Evolutionary conservation across 92 coral and sea anemone species (phyloP).

Genomic region (Montipora capitata): DNA sequence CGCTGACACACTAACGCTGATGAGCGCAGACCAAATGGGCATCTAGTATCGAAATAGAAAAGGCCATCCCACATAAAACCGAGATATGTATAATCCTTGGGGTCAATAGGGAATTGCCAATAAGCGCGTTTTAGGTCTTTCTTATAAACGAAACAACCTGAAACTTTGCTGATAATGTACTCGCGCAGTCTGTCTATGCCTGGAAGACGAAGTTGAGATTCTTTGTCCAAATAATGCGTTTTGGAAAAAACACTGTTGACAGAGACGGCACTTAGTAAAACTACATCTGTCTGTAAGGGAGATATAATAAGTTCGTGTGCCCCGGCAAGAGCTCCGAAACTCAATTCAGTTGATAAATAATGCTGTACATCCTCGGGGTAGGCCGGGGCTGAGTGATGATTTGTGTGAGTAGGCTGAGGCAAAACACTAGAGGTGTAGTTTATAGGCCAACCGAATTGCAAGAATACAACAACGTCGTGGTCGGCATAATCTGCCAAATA

Average conservation of each 20-base stretch:
- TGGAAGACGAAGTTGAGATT: slow-evolving; percentile 41
- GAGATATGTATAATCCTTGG: slow-evolving; percentile 29
- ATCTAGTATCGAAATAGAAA: slow-evolving; percentile 9
- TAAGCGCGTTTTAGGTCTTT: slow-evolving; percentile 20
- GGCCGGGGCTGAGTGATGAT: slow-evolving; percentile 45
- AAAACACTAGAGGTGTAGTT: neutral
- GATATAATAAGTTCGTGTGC: slow-evolving; percentile 37
- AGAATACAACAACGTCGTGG: slow-evolving; percentile 24
- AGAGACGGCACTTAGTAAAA: slow-evolving; percentile 23
- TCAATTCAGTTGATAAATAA: slow-evolving; percentile 48
- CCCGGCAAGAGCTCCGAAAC: slow-evolving; percentile 47
- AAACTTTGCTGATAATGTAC: slow-evolving; percentile 10
- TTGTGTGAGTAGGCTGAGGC: slow-evolving; percentile 34
- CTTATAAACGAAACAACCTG: too few relatives aligned
- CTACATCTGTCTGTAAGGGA: slow-evolving; percentile 25
- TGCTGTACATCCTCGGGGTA: slow-evolving; percentile 12
- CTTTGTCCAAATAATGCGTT: slow-evolving; percentile 35
- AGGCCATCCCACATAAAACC: slow-evolving; percentile 39
- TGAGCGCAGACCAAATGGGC: too few relatives aligned
- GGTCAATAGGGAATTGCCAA: slow-evolving; percentile 55
- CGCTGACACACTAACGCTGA: neutral
- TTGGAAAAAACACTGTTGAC: slow-evolving; percentile 41
- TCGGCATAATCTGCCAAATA: slow-evolving; percentile 29
- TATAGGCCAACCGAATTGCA: slow-evolving; percentile 59
- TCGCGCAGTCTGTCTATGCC: slow-evolving; percentile 28